A percentile compares a stretch with the other conserved stretches of the same genome.
Conservation (phyloP, 1,140 invertebrate genomes). For the Phortica variegata region DNA sequence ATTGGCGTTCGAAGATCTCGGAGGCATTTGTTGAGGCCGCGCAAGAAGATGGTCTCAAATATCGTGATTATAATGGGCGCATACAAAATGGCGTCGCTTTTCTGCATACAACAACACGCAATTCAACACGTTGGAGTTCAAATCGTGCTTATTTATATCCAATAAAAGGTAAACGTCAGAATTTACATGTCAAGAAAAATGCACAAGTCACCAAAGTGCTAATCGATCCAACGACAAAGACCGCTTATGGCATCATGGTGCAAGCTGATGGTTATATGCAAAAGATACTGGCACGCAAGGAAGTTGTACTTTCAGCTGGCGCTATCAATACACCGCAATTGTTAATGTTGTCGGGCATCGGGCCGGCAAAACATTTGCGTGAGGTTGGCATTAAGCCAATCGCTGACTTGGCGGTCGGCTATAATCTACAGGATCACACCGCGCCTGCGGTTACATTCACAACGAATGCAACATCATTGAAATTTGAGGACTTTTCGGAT, state of each 20-base stretch:
- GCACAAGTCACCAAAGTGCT: conserved; percentile 70
- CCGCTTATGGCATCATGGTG: conserved; percentile 66
- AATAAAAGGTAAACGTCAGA: conserved; percentile 61
- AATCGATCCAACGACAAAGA: conserved; percentile 67
- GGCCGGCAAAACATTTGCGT: conserved; percentile 67
- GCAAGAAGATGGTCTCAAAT: conserved; percentile 66
- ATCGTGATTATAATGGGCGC: conserved; percentile 73
- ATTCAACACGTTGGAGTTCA: conserved; percentile 73
- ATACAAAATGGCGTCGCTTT: conserved; percentile 66
- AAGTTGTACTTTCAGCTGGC: conserved; percentile 73
- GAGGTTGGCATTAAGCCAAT: conserved; percentile 63
- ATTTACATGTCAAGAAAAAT: conserved; percentile 66
- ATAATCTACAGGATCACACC: conserved; percentile 77
- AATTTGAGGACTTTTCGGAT: conserved; percentile 49
- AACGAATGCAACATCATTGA: conserved; percentile 60
- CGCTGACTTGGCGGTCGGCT: conserved; percentile 70
- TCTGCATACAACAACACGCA: conserved; percentile 67
- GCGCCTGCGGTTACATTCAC: conserved; percentile 70
- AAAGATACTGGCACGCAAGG: conserved; percentile 64
- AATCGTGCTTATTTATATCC: conserved; percentile 74
- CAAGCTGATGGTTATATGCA: conserved; percentile 59
- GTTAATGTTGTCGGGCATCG: conserved; percentile 77
- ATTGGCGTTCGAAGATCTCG: conserved; percentile 65
- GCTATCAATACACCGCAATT: conserved; percentile 73
- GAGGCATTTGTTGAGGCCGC: conserved; percentile 70